Percentiles rank a stretch among this genome's conserved stretches.
phyloP scores from a whole-genome alignment of 2,113 vertebrate genomes.

The Megatriorchis doriae region DNA sequence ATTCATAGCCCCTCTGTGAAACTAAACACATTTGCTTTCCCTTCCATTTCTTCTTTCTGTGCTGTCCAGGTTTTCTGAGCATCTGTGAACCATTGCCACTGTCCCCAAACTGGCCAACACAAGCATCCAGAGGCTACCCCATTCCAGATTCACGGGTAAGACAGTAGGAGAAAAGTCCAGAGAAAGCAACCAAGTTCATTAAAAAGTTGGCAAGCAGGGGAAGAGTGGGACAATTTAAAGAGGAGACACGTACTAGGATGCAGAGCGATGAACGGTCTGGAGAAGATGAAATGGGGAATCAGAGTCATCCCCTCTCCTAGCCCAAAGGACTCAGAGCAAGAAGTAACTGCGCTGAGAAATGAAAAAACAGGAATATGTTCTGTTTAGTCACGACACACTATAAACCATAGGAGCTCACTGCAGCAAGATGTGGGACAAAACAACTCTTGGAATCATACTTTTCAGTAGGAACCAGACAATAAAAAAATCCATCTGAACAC shows the following conservation, averaged over 20 bases:
- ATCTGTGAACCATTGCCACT: neutral
- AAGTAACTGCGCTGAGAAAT: neutral
- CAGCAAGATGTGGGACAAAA: neutral
- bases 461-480: neutral
- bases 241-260: neutral
- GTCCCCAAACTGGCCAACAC: neutral
- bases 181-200: neutral
- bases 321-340: neutral
- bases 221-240: neutral
- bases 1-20: neutral
- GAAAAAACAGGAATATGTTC: neutral
- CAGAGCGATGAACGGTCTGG: neutral
- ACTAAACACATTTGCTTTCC: neutral
- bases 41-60: neutral
- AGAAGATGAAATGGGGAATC: neutral
- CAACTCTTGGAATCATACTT: neutral
- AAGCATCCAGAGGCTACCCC: neutral
- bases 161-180: neutral
- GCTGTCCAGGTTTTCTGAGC: neutral
- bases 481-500: neutral
- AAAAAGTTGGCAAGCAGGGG: neutral
- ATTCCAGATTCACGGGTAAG: neutral
- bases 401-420: neutral
- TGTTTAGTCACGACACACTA: neutral
- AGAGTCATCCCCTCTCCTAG: neutral